These are phyloP conservation scores for Sarcophaga bullata DNA, from an alignment of 1,140 invertebrate genomes.

Conservation along the genomic window DNA sequence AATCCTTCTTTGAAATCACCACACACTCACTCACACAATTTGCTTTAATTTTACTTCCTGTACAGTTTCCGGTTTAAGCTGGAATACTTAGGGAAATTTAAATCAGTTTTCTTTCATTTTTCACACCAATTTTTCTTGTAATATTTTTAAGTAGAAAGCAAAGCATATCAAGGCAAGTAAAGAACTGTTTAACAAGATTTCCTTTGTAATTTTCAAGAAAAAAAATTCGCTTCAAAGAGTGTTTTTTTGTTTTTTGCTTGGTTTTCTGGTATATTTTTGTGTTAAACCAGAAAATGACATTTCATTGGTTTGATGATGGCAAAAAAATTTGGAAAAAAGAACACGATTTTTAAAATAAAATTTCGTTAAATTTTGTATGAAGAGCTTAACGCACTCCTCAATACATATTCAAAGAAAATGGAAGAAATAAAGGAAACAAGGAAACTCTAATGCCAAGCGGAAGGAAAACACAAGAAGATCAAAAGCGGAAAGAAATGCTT, in stretches of 20 bases:
- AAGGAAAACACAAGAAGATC: slow-evolving; percentile 22
- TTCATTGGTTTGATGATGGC: slow-evolving; percentile 37
- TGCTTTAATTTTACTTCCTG: too few relatives aligned
- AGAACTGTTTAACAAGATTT: slow-evolving; percentile 3
- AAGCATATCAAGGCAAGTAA: background rate
- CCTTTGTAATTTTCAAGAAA: background rate
- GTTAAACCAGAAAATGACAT: slow-evolving; percentile 45
- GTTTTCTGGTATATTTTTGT: slow-evolving; percentile 42
- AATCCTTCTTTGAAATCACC: too few relatives aligned
- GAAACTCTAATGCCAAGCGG: slow-evolving; percentile 2
- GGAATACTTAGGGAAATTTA: background rate
- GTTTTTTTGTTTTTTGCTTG: background rate
- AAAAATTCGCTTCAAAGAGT: slow-evolving; percentile 4
- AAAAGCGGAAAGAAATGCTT: slow-evolving; percentile 25
- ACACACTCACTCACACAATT: too few relatives aligned
- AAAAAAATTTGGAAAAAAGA: slow-evolving; percentile 28
- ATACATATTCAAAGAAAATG: background rate
- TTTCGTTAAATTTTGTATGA: background rate
- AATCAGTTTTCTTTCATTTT: slow-evolving; percentile 4
- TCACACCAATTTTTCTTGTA: background rate
- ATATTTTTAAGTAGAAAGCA: background rate
- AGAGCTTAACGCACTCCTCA: background rate
- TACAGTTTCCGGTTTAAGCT: background rate
- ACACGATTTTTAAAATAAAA: background rate
- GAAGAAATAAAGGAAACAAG: background rate